Percentiles rank a stretch among this genome's conserved stretches.
Evolutionary conservation across 2,888 invertebrate species (phyloP).

Genomic region (Chironomus tentans): DNA sequence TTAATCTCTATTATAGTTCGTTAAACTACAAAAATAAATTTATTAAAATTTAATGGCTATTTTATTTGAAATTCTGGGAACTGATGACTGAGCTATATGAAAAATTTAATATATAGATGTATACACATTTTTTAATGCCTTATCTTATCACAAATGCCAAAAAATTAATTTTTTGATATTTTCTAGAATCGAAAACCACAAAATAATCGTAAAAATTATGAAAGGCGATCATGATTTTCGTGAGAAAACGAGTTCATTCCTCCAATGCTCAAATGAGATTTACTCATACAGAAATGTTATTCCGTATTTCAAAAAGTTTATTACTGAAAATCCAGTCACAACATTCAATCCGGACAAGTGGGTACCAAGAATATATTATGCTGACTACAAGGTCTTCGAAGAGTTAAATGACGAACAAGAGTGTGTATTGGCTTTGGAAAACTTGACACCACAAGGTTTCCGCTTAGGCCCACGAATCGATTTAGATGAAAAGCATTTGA

Average conservation of each 20-base stretch:
- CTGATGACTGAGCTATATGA: no score
- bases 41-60: no score
- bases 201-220: conserved; percentile 38
- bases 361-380: conserved; percentile 34
- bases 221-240: conserved; percentile 37
- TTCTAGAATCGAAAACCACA: conserved; percentile 3
- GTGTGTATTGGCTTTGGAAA: conserved; percentile 36
- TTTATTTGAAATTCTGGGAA: no score
- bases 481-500: conserved; percentile 35
- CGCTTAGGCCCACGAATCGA: conserved; percentile 35
- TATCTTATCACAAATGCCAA: no score
- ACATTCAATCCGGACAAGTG: conserved; percentile 31
- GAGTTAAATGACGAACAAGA: conserved; percentile 31
- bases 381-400: conserved; percentile 35
- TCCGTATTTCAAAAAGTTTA: conserved; percentile 35
- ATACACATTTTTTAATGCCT: no score
- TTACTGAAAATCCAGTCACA: conserved; percentile 30
- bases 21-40: no score
- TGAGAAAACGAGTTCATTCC: conserved; percentile 35
- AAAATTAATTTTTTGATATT: conserved; percentile 23
- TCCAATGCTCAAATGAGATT: conserved; percentile 39
- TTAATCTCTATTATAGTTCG: neutral
- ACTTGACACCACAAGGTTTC: conserved; percentile 36
- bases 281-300: conserved; percentile 36
- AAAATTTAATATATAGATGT: no score